Percentiles rank a stretch among this genome's conserved stretches.
phyloP scores from a whole-genome alignment of 2,888 invertebrate species.

The Tyria jacobaeae region DNA sequence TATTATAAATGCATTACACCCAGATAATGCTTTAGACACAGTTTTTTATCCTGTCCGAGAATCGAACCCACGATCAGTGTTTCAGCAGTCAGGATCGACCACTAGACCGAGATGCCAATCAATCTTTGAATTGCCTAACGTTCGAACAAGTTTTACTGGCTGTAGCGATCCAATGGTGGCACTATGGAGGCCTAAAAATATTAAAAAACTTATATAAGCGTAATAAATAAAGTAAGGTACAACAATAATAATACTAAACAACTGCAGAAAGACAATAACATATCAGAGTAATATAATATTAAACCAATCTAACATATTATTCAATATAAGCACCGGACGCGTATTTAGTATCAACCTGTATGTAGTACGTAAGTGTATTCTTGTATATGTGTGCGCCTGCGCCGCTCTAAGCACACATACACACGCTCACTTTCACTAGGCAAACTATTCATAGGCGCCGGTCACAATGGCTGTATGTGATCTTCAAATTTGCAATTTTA shows the following conservation, averaged over 20 bases:
- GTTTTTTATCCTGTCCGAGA: too few species aligned
- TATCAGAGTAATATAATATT: background rate
- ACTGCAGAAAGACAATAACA: background rate
- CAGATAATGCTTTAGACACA: too few species aligned
- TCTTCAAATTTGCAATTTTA: background rate
- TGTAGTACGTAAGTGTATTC: constrained; percentile 62
- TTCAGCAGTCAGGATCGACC: too few species aligned
- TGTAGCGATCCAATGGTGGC: too few species aligned
- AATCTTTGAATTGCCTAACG: too few species aligned
- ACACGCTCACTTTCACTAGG: constrained; percentile 82
- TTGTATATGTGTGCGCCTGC: constrained; percentile 50
- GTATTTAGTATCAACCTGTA: constrained; percentile 56
- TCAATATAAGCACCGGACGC: constrained; percentile 30
- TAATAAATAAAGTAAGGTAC: too few species aligned
- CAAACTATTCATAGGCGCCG: constrained; percentile 75
- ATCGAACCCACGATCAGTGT: too few species aligned
- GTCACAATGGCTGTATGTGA: constrained; percentile 43
- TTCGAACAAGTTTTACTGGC: too few species aligned
- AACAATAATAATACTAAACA: background rate
- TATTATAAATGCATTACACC: too few species aligned
- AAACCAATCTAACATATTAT: background rate
- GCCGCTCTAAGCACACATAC: constrained; percentile 66
- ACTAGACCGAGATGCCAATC: too few species aligned
- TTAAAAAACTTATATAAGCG: background rate
- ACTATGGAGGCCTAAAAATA: too few species aligned